Evolutionary conservation across 2,888 invertebrate genomes (phyloP).

Genomic region (Anaspis maculata): DNA sequence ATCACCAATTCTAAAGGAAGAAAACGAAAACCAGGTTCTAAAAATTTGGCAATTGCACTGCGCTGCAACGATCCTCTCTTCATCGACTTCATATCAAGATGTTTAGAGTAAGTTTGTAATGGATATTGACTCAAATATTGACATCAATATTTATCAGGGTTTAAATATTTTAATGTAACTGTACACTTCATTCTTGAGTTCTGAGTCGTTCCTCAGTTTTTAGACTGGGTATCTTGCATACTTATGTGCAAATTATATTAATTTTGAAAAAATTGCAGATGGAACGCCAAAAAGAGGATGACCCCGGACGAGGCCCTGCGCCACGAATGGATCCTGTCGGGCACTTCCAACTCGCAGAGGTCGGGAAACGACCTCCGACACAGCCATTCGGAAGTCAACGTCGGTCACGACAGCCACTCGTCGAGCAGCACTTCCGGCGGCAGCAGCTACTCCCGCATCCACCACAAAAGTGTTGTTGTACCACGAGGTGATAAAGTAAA

Average conservation of each 20-base stretch:
- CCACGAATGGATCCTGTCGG: conserved; percentile 69
- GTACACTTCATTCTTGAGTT: too few relatives aligned
- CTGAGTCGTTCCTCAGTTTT: too few relatives aligned
- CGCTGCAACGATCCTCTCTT: conserved; percentile 82
- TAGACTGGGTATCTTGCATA: background rate
- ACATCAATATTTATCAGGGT: background rate
- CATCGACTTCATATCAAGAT: conserved; percentile 82
- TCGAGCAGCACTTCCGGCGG: conserved; percentile 37
- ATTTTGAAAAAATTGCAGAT: conserved; percentile 55
- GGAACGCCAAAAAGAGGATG: conserved; percentile 88
- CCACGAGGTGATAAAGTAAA: conserved; percentile 38
- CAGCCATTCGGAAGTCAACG: conserved; percentile 47
- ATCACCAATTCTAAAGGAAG: conserved; percentile 91
- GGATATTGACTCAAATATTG: too few relatives aligned
- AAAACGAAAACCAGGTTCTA: conserved; percentile 80
- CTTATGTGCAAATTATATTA: background rate
- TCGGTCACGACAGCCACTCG: conserved; percentile 33
- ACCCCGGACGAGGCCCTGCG: conserved; percentile 84
- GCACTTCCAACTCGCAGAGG: conserved; percentile 24
- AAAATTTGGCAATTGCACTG: conserved; percentile 71
- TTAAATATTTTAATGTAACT: too few relatives aligned
- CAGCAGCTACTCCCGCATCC: conserved; percentile 30
- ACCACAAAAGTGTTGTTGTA: conserved; percentile 31
- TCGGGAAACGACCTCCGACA: conserved; percentile 41
- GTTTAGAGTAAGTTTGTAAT: conserved; percentile 79